Evolutionary conservation across 2,888 invertebrate genomes (phyloP), one percentile per base, ranked within the genome.

Genomic region (Macaria notata): DNA sequence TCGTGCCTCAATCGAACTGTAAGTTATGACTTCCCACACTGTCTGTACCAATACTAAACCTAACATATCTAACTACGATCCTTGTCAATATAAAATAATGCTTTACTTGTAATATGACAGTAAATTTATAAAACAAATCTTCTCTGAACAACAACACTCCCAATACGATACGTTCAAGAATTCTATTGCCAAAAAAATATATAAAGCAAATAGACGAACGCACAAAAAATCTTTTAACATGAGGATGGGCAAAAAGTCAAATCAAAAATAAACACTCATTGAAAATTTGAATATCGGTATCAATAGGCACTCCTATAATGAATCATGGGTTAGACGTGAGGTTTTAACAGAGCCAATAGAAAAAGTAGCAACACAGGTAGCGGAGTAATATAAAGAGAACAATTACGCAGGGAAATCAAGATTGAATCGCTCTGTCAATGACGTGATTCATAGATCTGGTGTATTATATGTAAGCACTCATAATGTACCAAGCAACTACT

Each of bases 1-100:
- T 82, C 81, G 83, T 82, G 78, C 73, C 63, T 70, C 71, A 69
- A 77, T 76, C 76, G 69, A 67, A 68, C 66, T 76, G 76, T 73
- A 76, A 77, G 71, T 72, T 70, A 68, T 66, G 70, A 69, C 72
- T 76, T 80, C 76, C 75, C 77, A 79, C 69, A 68, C 64, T 52
- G 66, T 56, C 64, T 64, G 54, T 57, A 61, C 56, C 48, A 59
- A 62, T 63, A 54, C 54, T 62, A 45, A 59, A 56, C 54, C 42
- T 49, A 54, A 58, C 31, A 58, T 19, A 19, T 19, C 19, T 19
- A 19, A 19, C 19, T 19, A 19, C 19, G 19, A 19, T 19, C 19
- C 19, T 19, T 19, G 2, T 19, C 19, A 19, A 19, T 19, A 19
- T 19, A 19, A 19, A 19, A 19, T 19, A 19, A 19, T 19, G 1